Evolutionary conservation across 23 tunicate genomes (phyloP), one percentile per base, ranked within the genome.

Genomic region (Ascidia mentula): DNA sequence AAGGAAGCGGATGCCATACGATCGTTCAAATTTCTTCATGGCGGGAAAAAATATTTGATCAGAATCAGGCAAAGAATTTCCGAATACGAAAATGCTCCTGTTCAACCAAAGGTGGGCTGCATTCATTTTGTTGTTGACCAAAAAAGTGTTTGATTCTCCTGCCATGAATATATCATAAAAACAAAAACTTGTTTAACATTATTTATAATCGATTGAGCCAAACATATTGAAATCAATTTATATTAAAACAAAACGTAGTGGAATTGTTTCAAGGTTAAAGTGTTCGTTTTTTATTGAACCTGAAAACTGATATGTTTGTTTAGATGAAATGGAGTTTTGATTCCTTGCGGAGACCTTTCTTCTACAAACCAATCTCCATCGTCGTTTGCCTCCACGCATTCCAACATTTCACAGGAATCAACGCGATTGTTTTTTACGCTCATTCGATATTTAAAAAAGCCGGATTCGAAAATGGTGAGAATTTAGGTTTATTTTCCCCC

Each of bases 391-490:
- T 83, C 34, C 76, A 75, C 72, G 34, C 77, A 35, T 77, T 75
- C 38, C 87, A 83, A 36, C 87, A 83, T 39, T 86, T 82, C 40
- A 72, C 73, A 38, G 91, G 91, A 5, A 75, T 81, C 26, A 87
- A 87, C 53, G 91, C 80, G 3, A 75, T 83, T 22, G 59, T 83
- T 35, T 83, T 83, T 42, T 83, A 83, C 72, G 80, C 87, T 20
- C 87, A 83, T 61, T 80, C 78, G n/a, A 83, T 83, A 26, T 83
- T 83, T 75, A 80, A 53, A 35, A 34, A 13, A 12, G 80, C 87
- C 13, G 70, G 70, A 15, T 83, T 83, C 1, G 31, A 83, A 35
- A 38, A 83, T 31, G 87, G 87, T 83, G 22, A 46, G 78, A 42
- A 42, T 42, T 9, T 42, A 42, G 53, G 15, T 42, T 42, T n/a